These are phyloP conservation scores for Silurus aristotelis DNA, from an alignment of 2,797 vertebrate species.

Conservation along the genomic window DNA sequence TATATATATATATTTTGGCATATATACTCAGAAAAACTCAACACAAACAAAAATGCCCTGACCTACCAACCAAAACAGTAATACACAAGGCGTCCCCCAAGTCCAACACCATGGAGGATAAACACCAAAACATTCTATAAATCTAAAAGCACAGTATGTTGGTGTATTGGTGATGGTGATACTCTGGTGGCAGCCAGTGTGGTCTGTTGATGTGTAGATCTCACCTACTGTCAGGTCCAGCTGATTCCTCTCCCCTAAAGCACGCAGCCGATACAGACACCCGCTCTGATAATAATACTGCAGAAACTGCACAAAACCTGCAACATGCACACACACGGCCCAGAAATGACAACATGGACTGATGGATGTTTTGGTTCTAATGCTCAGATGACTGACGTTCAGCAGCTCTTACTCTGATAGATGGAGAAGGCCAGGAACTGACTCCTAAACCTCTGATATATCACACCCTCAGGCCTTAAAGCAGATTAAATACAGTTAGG, in stretches of 20 bases:
- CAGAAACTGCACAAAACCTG: slow-evolving; percentile 96
- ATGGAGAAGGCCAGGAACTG: slow-evolving; percentile 97
- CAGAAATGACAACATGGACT: not conserved
- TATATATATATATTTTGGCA: too few species aligned
- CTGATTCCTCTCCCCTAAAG: slow-evolving; percentile 92
- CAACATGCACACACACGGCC: not conserved
- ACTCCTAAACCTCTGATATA: slow-evolving; percentile 95
- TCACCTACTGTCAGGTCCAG: slow-evolving; percentile 97
- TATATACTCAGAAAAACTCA: too few species aligned
- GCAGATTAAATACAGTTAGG: slow-evolving; percentile 8
- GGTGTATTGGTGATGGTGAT: not conserved
- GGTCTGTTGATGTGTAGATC: slow-evolving; percentile 46
- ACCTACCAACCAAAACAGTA: not conserved
- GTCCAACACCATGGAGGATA: not conserved
- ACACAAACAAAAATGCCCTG: too few species aligned
- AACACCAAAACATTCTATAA: not conserved
- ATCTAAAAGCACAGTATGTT: not conserved
- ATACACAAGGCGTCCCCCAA: not conserved
- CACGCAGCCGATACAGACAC: slow-evolving; percentile 91
- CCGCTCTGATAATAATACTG: slow-evolving; percentile 99
- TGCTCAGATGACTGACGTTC: not conserved
- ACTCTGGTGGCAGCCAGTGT: not conserved
- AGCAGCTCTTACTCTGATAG: slow-evolving; percentile 90
- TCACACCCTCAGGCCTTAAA: slow-evolving; percentile 89
- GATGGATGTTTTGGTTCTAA: not conserved